These are phyloP conservation scores for Ennomos quercinarius DNA, from an alignment of 2,888 invertebrate genomes.

Conservation along the genomic window DNA sequence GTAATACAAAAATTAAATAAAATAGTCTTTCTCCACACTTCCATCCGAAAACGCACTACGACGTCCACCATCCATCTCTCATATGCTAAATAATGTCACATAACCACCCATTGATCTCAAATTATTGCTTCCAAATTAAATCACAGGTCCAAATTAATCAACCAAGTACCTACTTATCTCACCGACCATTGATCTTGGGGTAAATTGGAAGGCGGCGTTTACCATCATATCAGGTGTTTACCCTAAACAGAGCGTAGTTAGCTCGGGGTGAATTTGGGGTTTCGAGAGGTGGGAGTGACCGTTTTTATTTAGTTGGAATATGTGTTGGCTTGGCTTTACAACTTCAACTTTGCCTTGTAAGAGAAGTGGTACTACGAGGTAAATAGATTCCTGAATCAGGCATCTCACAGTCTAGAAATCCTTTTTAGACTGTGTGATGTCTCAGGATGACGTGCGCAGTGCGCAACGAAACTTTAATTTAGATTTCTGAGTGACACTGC, in stretches of 20 bases:
- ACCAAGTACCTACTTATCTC: slow-evolving; percentile 9
- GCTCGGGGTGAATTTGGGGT: slow-evolving; percentile 9
- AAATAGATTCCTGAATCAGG: no score
- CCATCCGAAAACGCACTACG: not conserved
- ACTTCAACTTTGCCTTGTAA: no score
- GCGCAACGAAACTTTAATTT: no score
- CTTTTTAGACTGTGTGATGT: no score
- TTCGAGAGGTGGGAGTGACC: slow-evolving; percentile 5
- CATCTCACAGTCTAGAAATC: no score
- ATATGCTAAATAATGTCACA: slow-evolving; percentile 10
- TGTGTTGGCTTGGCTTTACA: not conserved
- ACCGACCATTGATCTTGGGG: slow-evolving; percentile 24
- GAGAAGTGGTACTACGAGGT: no score
- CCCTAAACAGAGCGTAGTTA: slow-evolving; percentile 1
- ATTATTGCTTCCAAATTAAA: slow-evolving; percentile 21
- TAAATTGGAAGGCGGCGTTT: slow-evolving; percentile 16
- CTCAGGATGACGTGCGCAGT: no score
- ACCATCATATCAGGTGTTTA: slow-evolving; percentile 15
- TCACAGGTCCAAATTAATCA: slow-evolving; percentile 23
- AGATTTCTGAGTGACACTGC: no score
- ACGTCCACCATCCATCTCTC: not conserved
- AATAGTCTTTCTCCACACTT: slow-evolving; percentile 8
- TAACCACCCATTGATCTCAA: slow-evolving; percentile 7
- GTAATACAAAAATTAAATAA: no score
- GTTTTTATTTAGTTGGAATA: slow-evolving; percentile 13